Evolutionary conservation across 1,140 invertebrate species (phyloP), one percentile per base, ranked within the genome.

Genomic region (Cylas formicarius): DNA sequence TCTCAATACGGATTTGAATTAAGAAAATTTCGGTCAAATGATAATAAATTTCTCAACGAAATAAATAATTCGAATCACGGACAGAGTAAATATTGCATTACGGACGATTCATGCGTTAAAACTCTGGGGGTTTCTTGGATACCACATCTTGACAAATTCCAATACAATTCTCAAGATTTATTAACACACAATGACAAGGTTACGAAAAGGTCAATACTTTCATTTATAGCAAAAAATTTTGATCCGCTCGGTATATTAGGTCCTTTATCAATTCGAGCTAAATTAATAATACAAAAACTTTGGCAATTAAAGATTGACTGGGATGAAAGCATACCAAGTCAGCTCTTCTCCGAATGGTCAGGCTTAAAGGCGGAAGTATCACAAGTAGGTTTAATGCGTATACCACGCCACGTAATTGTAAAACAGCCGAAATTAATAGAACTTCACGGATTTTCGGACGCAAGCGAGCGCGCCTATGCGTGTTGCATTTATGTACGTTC

Each of bases 201-300:
- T 17, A 67, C 57, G 8, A 69, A 64, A 48, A 41, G 59, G 27
- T 22, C 10, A 14, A 50, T 69, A 5, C 31, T 69, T 28, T 65
- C 63, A 9, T 48, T 58, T 29, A 23, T 38, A 5, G 16, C 19
- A 10, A 10, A 43, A 33, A 43, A 26, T n/a, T 43, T 43, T n/a
- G 44, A 57, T 13, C 40, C 67, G 7, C 70, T 65, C 38, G 68
- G 71, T 8, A 13, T 44, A 6, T 14, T 67, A 10, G 46, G 52
- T 20, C 62, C 66, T 13, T 23, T 63, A 10, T 57, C 56, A 3
- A 55, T 69, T 9, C 44, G 35, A 10, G 56, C 57, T 14, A 71
- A 71, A 55, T 55, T 66, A 2, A 42, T 70, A 5, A 32, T 72
- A 5, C 69, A 72, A 56, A 43, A 58, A 36, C 21, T 71, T 7